These are phyloP conservation scores for Eurosta solidaginis DNA, from an alignment of 1,140 invertebrate species.

Conservation along the genomic window DNA sequence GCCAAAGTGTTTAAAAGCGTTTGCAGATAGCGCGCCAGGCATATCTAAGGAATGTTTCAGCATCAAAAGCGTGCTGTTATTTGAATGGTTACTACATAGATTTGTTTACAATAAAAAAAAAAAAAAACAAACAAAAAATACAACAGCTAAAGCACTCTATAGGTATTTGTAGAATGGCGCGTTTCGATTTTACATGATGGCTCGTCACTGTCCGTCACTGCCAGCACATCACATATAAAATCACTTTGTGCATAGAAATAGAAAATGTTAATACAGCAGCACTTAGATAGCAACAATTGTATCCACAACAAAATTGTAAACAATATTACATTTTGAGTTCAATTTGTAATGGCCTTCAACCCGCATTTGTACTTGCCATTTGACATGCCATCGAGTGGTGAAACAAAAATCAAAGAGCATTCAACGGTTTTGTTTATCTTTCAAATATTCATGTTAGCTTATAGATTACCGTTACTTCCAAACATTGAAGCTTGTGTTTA, in stretches of 20 bases:
- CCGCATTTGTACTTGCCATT: background rate
- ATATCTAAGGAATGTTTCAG: background rate
- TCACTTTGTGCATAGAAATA: too few relatives aligned
- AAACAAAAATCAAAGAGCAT: background rate
- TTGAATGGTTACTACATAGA: background rate
- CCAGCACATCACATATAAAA: background rate
- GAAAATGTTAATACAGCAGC: too few relatives aligned
- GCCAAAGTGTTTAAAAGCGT: background rate
- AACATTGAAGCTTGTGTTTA: background rate
- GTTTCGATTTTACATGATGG: background rate
- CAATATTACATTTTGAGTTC: background rate
- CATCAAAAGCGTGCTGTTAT: background rate
- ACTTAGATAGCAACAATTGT: too few relatives aligned
- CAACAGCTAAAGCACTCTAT: too few relatives aligned
- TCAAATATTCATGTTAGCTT: background rate
- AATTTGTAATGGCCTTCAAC: background rate
- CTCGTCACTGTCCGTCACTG: background rate
- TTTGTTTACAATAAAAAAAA: background rate
- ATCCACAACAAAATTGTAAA: conserved; percentile 2
- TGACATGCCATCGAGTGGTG: background rate
- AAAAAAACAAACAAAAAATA: background rate
- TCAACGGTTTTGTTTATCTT: background rate
- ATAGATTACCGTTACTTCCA: background rate
- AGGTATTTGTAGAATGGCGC: too few relatives aligned
- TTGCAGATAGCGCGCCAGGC: background rate